These are phyloP conservation scores for Drosophila ercepeae DNA, from an alignment of 1,140 invertebrate species.

Conservation along the genomic window DNA sequence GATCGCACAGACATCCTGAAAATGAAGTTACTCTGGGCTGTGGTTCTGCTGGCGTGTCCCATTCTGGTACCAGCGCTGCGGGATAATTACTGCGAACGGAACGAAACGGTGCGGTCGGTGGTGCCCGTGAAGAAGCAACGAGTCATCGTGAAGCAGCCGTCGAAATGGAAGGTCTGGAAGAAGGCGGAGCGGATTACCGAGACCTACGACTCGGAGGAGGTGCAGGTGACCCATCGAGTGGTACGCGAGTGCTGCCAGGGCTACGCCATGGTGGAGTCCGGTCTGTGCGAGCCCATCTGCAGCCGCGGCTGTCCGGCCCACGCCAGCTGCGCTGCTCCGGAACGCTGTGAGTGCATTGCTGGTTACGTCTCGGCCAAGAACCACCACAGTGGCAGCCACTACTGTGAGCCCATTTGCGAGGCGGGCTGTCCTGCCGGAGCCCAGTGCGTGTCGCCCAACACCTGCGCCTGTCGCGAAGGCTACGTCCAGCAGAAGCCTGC, in stretches of 20 bases:
- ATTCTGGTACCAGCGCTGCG: conserved; percentile 8
- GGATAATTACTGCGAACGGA: conserved; percentile 62
- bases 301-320: conserved; percentile 61
- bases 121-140: conserved; percentile 55
- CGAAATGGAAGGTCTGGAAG: conserved; percentile 67
- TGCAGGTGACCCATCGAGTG: conserved; percentile 41
- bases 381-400: conserved; percentile 59
- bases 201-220: conserved; percentile 40
- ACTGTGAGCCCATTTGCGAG: conserved; percentile 65
- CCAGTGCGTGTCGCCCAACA: conserved; percentile 59
- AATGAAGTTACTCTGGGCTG: conserved; percentile 34
- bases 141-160: conserved; percentile 33
- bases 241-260: conserved; percentile 60
- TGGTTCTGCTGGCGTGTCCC: conserved; percentile 29
- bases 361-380: conserved; percentile 58
- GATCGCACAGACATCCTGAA: conserved; percentile 19
- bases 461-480: conserved; percentile 59
- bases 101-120: conserved; percentile 38
- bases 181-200: conserved; percentile 42
- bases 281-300: conserved; percentile 65
- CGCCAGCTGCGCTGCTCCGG: conserved; percentile 64
- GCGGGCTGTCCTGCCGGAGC: conserved; percentile 38
- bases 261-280: conserved; percentile 50
- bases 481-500: conserved; percentile 29
- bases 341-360: conserved; percentile 62